phyloP scores from a whole-genome alignment of 2,113 vertebrate genomes.

The Ardeotis arabs region DNA sequence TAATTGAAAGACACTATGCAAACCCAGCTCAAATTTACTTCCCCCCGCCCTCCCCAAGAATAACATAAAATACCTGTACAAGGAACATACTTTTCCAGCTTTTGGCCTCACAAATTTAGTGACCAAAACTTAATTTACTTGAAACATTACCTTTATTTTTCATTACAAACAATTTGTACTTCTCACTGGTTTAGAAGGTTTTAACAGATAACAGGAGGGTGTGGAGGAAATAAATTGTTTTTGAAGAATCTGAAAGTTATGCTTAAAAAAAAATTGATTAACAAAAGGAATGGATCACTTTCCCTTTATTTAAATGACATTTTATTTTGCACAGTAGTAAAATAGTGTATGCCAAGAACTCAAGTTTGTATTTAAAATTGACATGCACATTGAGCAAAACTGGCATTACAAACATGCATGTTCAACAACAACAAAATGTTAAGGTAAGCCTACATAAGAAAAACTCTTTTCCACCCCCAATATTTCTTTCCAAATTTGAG shows the following conservation, averaged over 20 bases:
- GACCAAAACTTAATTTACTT: not conserved
- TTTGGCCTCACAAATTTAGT: not conserved
- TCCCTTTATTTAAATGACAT: not conserved
- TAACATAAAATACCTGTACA: not conserved
- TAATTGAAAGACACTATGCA: not conserved
- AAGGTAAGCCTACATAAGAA: not conserved
- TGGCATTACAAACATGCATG: not conserved
- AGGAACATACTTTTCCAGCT: not conserved
- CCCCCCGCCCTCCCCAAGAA: not conserved
- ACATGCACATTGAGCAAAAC: not conserved
- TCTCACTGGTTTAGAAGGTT: not conserved
- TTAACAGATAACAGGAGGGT: not conserved
- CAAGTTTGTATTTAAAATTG: not conserved
- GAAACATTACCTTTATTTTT: not conserved
- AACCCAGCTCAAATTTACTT: not conserved
- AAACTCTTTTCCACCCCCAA: not conserved
- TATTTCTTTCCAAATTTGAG: not conserved
- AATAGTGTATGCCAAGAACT: not conserved
- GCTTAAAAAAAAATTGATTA: not conserved
- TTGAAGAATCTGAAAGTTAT: not conserved
- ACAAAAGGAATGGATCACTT: not conserved
- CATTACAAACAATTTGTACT: not conserved
- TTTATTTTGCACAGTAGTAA: not conserved
- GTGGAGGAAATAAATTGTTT: not conserved
- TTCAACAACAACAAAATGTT: not conserved